Percentiles rank a stretch among this genome's conserved stretches.
Evolutionary conservation across 1,140 invertebrate genomes (phyloP).

Genomic region (Cephus cinctus): DNA sequence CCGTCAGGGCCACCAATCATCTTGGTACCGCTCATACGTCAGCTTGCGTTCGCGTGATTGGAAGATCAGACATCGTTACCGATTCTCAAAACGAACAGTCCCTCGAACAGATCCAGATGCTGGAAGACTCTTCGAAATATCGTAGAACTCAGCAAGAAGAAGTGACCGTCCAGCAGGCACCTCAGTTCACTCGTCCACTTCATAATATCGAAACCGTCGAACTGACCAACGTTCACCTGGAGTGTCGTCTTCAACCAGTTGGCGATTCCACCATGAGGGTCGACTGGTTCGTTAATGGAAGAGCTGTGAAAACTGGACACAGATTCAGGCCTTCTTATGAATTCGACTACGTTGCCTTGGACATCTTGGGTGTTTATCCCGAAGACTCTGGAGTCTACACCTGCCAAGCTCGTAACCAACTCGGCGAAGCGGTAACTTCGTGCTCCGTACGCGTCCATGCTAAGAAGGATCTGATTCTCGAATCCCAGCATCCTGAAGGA

Average conservation of each 20-base stretch:
- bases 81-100: constrained; percentile 95
- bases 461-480: constrained; percentile 81
- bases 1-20: constrained; percentile 88
- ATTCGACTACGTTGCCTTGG: constrained; percentile 96
- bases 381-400: constrained; percentile 96
- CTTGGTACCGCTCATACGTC: constrained; percentile 90
- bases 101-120: constrained; percentile 89
- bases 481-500: constrained; percentile 83
- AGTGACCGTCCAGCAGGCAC: constrained; percentile 76
- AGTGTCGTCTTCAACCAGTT: constrained; percentile 89
- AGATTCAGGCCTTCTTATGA: constrained; percentile 95
- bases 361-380: constrained; percentile 93
- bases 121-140: constrained; percentile 84
- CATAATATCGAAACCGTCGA: constrained; percentile 91
- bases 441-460: constrained; percentile 85
- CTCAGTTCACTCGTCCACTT: constrained; percentile 82
- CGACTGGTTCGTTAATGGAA: constrained; percentile 96
- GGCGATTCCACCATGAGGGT: constrained; percentile 94
- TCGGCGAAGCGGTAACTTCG: constrained; percentile 93
- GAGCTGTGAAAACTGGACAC: constrained; percentile 84
- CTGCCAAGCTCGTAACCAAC: constrained; percentile 85
- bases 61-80: constrained; percentile 81
- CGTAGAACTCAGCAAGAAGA: constrained; percentile 72
- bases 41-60: constrained; percentile 82
- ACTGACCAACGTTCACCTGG: constrained; percentile 89